Evolutionary conservation across 92 coral and sea anemone species (phyloP).

Genomic region (Nematostella vectensis): DNA sequence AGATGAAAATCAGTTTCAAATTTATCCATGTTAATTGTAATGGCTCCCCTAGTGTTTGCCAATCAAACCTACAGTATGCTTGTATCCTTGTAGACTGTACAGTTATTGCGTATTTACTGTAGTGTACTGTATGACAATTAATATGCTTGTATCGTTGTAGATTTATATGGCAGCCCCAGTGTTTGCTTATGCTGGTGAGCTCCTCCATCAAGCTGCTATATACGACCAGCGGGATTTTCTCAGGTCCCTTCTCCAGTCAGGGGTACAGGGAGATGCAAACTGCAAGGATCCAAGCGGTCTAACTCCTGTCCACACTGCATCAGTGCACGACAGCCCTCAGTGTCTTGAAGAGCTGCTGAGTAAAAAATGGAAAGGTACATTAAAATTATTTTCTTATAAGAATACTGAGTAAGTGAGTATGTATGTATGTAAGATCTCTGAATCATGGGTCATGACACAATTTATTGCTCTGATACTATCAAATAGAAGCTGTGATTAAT

Average conservation of each 20-base stretch:
- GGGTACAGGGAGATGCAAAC: constrained; percentile 81
- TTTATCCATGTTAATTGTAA: background rate
- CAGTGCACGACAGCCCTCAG: constrained; percentile 77
- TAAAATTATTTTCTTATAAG: too few relatives aligned
- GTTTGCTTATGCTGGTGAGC: constrained; percentile 76
- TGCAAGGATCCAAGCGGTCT: constrained; percentile 78
- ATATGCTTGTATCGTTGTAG: too few relatives aligned
- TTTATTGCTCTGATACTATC: too few relatives aligned
- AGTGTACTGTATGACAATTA: too few relatives aligned
- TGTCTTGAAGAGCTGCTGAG: constrained; percentile 57
- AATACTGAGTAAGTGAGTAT: too few relatives aligned
- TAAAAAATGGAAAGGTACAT: constrained; percentile 56
- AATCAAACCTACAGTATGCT: background rate
- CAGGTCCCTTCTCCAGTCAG: constrained; percentile 56
- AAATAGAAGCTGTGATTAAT: too few relatives aligned
- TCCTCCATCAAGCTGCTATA: constrained; percentile 92
- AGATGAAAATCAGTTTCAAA: background rate
- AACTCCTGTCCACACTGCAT: constrained; percentile 93
- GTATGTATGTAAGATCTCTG: too few relatives aligned
- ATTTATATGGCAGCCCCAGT: constrained; percentile 60
- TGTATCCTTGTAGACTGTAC: too few relatives aligned
- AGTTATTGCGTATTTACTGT: too few relatives aligned
- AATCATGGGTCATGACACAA: too few relatives aligned
- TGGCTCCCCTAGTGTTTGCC: background rate
- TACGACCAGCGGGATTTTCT: constrained; percentile 78